phyloP scores from a whole-genome alignment of 2,797 vertebrate species.

The Remorina albescens region DNA sequence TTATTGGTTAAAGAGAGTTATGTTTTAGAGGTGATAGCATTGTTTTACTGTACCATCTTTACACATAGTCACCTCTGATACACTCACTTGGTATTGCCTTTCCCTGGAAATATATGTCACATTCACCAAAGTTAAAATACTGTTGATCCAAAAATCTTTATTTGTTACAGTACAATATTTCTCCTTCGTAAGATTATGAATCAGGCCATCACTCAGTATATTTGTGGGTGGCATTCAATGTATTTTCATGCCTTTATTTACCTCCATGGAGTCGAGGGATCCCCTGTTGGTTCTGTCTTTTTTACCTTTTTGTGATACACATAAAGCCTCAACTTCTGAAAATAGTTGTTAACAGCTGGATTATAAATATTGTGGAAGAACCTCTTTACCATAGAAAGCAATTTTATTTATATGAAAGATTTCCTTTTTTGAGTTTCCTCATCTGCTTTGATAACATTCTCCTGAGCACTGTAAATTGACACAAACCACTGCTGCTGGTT shows the following conservation, averaged over 20 bases:
- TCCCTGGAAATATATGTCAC: slow-evolving; percentile 38
- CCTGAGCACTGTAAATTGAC: neutral
- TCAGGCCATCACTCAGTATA: no score
- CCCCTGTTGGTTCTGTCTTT: slow-evolving; percentile 33
- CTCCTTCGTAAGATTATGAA: no score
- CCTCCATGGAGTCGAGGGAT: slow-evolving; percentile 25
- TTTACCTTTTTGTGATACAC: slow-evolving; percentile 47
- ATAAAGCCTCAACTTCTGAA: slow-evolving; percentile 64
- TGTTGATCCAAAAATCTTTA: slow-evolving; percentile 29
- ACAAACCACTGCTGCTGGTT: neutral
- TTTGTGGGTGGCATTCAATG: slow-evolving; percentile 32
- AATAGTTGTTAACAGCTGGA: slow-evolving; percentile 79
- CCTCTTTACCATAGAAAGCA: slow-evolving; percentile 48
- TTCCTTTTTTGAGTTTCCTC: slow-evolving; percentile 20
- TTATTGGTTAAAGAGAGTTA: slow-evolving; percentile 17
- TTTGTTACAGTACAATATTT: no score
- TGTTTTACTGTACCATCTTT: slow-evolving; percentile 34
- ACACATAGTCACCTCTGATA: slow-evolving; percentile 32
- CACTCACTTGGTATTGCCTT: slow-evolving; percentile 32
- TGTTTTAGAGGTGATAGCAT: slow-evolving; percentile 26
- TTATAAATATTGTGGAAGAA: slow-evolving; percentile 68
- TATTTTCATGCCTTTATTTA: slow-evolving; percentile 41
- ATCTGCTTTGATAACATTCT: slow-evolving; percentile 3
- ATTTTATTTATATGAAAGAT: slow-evolving; percentile 52
- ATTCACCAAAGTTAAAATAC: slow-evolving; percentile 29